Evolutionary conservation across 2,888 invertebrate genomes (phyloP), one percentile per base, ranked within the genome.

Genomic region (Sialis fuliginosa): DNA sequence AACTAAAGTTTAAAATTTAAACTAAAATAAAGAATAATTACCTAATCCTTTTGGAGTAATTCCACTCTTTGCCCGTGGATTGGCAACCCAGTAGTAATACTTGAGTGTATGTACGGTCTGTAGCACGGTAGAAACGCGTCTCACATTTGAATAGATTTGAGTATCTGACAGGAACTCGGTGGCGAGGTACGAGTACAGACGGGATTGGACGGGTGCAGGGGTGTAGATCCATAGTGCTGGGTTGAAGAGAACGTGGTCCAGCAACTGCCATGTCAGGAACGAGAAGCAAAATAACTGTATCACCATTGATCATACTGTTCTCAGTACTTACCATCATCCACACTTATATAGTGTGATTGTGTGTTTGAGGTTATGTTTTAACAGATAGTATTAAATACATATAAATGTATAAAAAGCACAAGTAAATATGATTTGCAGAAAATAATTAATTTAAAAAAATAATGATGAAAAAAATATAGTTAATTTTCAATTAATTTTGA

Each of bases 181-280:
- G 40, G 97, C 93, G 68, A 99, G 71, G 70, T 97, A 99, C 60
- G 91, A 90, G 72, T 98, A 98, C 44, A 99, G 77, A 54, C 86
- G 75, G 42, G 90, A 88, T 66, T 96, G 96, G 6, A 97, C 97
- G 53, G 88, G 83, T 33, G 96, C 89, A 45, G 93, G 89, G 8
- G 97, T 92, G 69, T 97, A 91, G 60, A 98, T 96, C 98, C 98
- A 99, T 52, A 99, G 74, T 33, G 93, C 91, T 6, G 98, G 97
- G 75, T 98, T 98, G 79, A 99, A 98, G 54, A 99, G 80, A 50
- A 98, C 87, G 73, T 97, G 95, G 71, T 99, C 98, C 74, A 98
- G 77, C 57, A 99, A 79, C 86, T 98, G 93, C 82, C 85, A 86
- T 60, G 84, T 85, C 62, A 86, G 74, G 73, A 86, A 86, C 62